Conservation (phyloP, 2,113 vertebrate species). For the Gymnarchus niloticus region DNA sequence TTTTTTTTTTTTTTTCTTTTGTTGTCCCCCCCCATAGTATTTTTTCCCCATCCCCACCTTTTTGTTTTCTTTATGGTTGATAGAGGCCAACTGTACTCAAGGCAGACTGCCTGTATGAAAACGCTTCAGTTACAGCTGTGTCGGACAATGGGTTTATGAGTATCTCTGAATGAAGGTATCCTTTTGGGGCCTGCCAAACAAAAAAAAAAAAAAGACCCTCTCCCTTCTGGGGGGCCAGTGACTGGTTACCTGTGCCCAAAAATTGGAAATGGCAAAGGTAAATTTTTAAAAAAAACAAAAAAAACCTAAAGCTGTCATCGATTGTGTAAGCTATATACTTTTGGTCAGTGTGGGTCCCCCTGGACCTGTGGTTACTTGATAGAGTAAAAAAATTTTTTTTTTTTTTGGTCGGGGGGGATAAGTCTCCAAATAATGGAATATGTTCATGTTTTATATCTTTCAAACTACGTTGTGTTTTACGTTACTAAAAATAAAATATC, state of each 20-base stretch:
- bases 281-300: conserved; percentile 44
- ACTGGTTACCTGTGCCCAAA: conserved; percentile 32
- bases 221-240: conserved; percentile 6
- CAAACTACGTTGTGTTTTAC: conserved; percentile 49
- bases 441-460: conserved; percentile 59
- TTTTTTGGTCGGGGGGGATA: conserved; percentile 30
- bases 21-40: conserved; percentile 18
- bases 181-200: conserved; percentile 7
- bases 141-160: conserved; percentile 24
- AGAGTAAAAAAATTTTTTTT: conserved; percentile 31
- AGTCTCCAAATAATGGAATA: conserved; percentile 37
- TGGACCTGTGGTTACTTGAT: conserved; percentile 44
- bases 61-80: conserved; percentile 47
- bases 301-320: conserved; percentile 30
- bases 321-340: conserved; percentile 38
- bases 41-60: conserved; percentile 16
- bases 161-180: conserved; percentile 16
- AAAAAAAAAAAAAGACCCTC: not conserved
- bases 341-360: conserved; percentile 38
- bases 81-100: conserved; percentile 47
- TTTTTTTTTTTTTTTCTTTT: conserved; percentile 26
- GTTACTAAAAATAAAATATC: conserved; percentile 50
- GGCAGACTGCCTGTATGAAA: conserved; percentile 26
- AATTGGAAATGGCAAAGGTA: conserved; percentile 44
- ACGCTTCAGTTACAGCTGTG: conserved; percentile 15